Percentiles rank a stretch among this genome's conserved stretches.
Evolutionary conservation across 2,113 vertebrate genomes (phyloP).

Genomic region (Eidolon helvum): DNA sequence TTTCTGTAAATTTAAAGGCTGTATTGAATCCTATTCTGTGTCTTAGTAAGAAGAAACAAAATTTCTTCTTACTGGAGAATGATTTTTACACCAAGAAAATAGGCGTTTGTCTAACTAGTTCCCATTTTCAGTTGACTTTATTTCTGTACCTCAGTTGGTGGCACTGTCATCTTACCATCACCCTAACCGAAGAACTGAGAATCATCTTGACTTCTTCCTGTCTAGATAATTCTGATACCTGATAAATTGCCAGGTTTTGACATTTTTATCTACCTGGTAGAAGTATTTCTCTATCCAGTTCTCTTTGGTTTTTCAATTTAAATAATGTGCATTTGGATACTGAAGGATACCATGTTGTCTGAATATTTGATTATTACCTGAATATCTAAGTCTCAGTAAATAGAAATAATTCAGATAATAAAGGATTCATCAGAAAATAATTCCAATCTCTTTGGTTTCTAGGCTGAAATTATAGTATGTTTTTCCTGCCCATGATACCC

Average conservation of each 20-base stretch:
- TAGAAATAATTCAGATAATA: neutral
- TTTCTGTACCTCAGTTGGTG: neutral
- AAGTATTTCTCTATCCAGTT: neutral
- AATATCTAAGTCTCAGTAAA: neutral
- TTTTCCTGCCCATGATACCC: neutral
- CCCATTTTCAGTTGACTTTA: neutral
- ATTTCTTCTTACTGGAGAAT: neutral
- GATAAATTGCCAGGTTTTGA: neutral
- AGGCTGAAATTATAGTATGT: neutral
- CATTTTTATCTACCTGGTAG: neutral
- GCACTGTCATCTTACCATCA: neutral
- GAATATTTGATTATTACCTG: neutral
- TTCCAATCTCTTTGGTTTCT: neutral
- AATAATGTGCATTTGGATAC: neutral
- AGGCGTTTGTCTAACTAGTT: neutral
- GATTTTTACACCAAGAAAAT: neutral
- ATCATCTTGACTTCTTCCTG: neutral
- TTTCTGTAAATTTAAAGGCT: neutral
- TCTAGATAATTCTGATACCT: neutral
- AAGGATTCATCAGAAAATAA: neutral
- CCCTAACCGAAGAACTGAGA: neutral
- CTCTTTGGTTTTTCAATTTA: neutral
- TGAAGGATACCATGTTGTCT: neutral
- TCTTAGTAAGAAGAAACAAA: neutral
- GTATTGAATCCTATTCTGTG: neutral